Base-by-base conservation (phyloP, 2,888 invertebrate species). In the Patella pellucida region DNA sequence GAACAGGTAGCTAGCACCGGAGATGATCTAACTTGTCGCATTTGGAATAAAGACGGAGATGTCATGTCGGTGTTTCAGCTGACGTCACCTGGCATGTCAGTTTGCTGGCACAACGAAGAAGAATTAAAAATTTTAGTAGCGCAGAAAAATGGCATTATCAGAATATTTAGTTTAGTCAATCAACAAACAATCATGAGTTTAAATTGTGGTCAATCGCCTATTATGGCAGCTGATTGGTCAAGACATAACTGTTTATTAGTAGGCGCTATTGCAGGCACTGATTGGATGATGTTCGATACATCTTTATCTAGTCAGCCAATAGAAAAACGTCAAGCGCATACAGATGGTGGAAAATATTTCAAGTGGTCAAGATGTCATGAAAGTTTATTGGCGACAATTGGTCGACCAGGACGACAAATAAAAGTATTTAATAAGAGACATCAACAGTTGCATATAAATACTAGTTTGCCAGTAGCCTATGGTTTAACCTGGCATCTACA, bases 211-310 rank as follows among this genome's bases (percentile, higher is more conserved):
- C 91, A 92, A 73, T 92, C 92, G 71, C 94, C 95, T 1, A 88
- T 95, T 16, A 92, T 93, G 86, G 92, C 93, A 62, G 94, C 94
- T 4, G 95, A 95, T 90, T 95, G 95, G 95, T 93, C 94, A 19
- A 92, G 93, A 4, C 93, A 83, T 31, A 92, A 85, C 73, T 92
- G 93, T 71, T 91, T 93, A 73, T 82, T 87, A 62, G 93, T 95
- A 16, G 94, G 93, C 2, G 94, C 94, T 52, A 88, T 94, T 4
- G 94, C 94, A 67, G 93, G 93, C 71, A 94, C 94, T 14, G 94
- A 95, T 85, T 91, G 95, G 76, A 88, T 94, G 23, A 91, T 94
- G 2, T 95, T 95, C 94, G 94, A 95, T 87, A 91, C 94, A 3
- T 93, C 94, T 0, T 92, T 93, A 79, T 93, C 94, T 79, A 94